Conservation (phyloP, 2,113 vertebrate species). For the Mesoclemmys tuberculata region DNA sequence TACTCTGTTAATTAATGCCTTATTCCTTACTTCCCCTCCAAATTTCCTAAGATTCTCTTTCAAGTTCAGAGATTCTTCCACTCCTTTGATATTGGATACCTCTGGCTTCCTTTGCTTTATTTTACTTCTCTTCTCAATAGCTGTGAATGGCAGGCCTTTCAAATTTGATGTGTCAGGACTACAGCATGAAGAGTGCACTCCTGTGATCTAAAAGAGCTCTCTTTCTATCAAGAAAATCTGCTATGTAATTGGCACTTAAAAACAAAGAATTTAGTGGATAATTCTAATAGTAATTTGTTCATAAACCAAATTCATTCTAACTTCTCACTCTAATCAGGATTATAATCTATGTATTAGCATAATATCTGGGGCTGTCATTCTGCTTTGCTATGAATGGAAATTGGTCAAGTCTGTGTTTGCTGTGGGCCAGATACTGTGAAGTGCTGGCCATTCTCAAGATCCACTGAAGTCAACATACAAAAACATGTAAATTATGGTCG, state of each 20-base stretch:
- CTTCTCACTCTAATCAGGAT: rapidly evolving
- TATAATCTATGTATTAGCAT: rapidly evolving
- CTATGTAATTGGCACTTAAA: background rate
- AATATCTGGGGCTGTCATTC: background rate
- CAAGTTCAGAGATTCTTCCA: background rate
- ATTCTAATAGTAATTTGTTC: background rate
- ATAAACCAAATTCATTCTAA: rapidly evolving
- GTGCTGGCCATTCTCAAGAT: rapidly evolving
- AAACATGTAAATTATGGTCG: rapidly evolving
- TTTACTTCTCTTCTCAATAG: background rate
- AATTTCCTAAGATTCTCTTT: background rate
- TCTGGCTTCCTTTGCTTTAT: background rate
- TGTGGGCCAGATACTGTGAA: background rate
- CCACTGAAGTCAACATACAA: rapidly evolving
- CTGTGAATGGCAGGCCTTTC: background rate
- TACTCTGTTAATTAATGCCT: background rate
- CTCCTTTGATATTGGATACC: background rate
- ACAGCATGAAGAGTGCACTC: background rate
- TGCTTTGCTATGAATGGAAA: background rate
- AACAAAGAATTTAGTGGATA: background rate
- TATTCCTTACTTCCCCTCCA: background rate
- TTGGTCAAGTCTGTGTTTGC: rapidly evolving
- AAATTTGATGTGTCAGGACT: background rate
- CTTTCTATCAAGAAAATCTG: background rate
- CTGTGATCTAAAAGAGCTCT: background rate